Conservation (phyloP, 1,140 invertebrate genomes). For the Babylonia areolata region DNA sequence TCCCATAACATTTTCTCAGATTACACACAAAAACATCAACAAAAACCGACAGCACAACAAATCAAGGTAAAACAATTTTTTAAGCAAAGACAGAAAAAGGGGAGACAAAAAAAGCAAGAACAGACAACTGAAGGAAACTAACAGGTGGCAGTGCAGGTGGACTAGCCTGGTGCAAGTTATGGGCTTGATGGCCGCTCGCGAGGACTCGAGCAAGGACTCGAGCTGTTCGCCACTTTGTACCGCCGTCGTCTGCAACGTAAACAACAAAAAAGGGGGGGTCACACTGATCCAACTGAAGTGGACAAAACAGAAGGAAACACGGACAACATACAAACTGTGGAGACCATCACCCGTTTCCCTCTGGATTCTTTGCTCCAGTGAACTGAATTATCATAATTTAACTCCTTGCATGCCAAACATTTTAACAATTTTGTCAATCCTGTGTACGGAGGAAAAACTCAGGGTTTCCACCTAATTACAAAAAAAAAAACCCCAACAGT, state of each 20-base stretch:
- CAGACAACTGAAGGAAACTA: background rate
- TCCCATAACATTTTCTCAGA: no score
- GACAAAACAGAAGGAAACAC: no score
- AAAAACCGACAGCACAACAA: background rate
- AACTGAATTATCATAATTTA: no score
- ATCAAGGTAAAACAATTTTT: background rate
- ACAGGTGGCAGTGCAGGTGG: constrained; percentile 8
- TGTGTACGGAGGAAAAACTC: no score
- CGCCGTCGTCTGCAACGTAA: constrained; percentile 67
- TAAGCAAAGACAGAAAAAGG: background rate
- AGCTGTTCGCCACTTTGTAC: constrained; percentile 69
- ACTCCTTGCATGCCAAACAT: no score
- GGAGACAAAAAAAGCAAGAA: background rate
- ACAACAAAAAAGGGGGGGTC: constrained; percentile 40
- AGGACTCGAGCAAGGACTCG: constrained; percentile 68
- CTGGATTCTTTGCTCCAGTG: no score
- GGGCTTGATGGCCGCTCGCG: constrained; percentile 68
- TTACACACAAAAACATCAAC: background rate
- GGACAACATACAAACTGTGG: no score
- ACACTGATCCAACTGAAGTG: no score
- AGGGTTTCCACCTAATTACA: no score
- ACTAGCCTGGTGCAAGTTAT: constrained; percentile 47
- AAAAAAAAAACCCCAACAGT: no score
- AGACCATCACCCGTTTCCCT: no score
- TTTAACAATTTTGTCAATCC: no score